phyloP scores from a whole-genome alignment of 2,888 invertebrate genomes.

The Carabus problematicus region DNA sequence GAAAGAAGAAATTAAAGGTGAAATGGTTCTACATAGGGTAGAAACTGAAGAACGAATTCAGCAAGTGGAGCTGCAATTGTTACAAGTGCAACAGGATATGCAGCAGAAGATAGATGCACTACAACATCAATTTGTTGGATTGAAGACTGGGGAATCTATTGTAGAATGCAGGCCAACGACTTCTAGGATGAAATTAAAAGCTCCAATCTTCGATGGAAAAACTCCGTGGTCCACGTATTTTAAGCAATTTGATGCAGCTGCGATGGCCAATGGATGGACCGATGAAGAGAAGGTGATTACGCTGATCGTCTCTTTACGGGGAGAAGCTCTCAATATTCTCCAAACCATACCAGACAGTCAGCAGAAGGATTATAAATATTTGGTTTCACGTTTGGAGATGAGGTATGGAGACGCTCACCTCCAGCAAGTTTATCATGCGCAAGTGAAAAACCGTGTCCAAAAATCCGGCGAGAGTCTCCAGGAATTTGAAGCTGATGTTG shows the following conservation, averaged over 20 bases:
- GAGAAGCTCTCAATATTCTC: slow-evolving; percentile 11
- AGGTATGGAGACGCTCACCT: slow-evolving; percentile 6
- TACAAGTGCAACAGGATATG: too few relatives aligned
- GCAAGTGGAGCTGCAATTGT: too few relatives aligned
- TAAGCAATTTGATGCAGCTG: background rate
- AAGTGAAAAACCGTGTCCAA: slow-evolving; percentile 9
- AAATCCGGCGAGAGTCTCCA: background rate
- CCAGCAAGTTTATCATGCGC: slow-evolving; percentile 7
- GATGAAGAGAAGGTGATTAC: background rate
- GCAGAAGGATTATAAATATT: background rate
- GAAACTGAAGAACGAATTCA: too few relatives aligned
- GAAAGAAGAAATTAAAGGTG: too few relatives aligned
- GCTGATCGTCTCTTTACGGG: background rate
- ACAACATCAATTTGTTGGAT: too few relatives aligned
- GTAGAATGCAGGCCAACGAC: too few relatives aligned
- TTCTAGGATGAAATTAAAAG: too few relatives aligned
- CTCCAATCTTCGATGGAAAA: too few relatives aligned
- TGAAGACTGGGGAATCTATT: too few relatives aligned
- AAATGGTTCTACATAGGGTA: too few relatives aligned
- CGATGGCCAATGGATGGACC: slow-evolving; percentile 14
- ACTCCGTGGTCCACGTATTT: too few relatives aligned
- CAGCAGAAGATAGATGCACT: too few relatives aligned
- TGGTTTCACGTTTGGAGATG: slow-evolving; percentile 7
- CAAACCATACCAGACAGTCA: background rate
- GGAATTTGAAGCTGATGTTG: slow-evolving; percentile 6